A percentile compares a stretch with the other conserved stretches of the same genome.
These are phyloP conservation scores for Hyperoplus immaculatus DNA, from an alignment of 2,797 vertebrate genomes.

Conservation along the genomic window DNA sequence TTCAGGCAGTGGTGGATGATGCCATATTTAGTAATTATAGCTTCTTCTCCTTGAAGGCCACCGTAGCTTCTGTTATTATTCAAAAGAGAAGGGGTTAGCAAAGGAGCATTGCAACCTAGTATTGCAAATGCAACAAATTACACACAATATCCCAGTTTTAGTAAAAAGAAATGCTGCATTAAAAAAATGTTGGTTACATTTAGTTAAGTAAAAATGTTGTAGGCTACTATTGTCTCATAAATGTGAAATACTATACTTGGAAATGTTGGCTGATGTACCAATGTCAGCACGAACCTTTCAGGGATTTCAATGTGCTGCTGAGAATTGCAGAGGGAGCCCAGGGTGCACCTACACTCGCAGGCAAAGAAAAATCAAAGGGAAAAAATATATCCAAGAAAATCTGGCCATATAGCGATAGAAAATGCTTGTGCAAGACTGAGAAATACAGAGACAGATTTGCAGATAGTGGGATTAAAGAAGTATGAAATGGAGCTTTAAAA, in stretches of 20 bases:
- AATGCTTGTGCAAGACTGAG: background rate
- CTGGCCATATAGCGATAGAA: background rate
- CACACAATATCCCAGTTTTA: background rate
- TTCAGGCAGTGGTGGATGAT: no score
- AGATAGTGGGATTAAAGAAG: background rate
- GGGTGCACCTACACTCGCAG: background rate
- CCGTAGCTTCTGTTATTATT: no score
- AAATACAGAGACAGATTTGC: background rate
- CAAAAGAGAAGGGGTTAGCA: no score
- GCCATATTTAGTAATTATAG: no score
- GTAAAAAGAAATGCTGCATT: background rate
- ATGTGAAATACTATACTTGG: background rate
- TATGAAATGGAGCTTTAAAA: background rate
- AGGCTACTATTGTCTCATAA: background rate
- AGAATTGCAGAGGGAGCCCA: conserved; percentile 1
- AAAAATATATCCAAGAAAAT: background rate
- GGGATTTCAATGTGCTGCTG: conserved; percentile 7
- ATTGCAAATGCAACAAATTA: background rate
- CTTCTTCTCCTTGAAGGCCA: no score
- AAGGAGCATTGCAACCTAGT: background rate
- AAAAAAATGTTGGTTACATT: background rate
- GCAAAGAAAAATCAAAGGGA: background rate
- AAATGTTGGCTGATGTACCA: background rate
- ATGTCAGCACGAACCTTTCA: background rate
- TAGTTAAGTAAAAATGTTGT: background rate